Conservation (phyloP, 1,140 invertebrate species). For the Temnothorax curvispinosus region DNA sequence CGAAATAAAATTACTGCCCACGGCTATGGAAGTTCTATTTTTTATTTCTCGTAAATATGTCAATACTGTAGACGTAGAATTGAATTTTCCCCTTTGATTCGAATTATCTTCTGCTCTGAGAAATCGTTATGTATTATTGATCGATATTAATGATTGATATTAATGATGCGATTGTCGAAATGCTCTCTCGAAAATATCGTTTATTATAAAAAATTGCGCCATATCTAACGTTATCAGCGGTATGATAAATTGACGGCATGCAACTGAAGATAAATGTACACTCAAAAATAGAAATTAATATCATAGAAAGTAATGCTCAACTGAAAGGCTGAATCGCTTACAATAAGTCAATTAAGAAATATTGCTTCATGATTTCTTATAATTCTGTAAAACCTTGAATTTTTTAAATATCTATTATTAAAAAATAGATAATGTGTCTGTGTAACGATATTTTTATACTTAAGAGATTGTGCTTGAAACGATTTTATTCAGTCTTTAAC, state of each 20-base stretch:
- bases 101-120: background rate
- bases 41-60: conserved; percentile 31
- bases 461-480: background rate
- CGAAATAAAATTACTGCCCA: conserved; percentile 41
- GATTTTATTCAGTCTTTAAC: background rate
- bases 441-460: background rate
- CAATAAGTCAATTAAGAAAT: background rate
- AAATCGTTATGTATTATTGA: background rate
- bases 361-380: background rate
- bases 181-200: background rate
- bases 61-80: conserved; percentile 1
- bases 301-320: background rate
- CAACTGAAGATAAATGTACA: conserved; percentile 40
- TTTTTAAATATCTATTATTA: background rate
- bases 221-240: background rate
- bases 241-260: background rate
- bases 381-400: background rate
- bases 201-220: conserved; percentile 30
- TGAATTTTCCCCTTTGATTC: background rate
- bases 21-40: conserved; percentile 10
- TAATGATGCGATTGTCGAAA: background rate
- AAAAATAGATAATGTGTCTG: background rate
- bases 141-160: background rate
- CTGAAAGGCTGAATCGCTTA: background rate
- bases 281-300: conserved; percentile 22